Conservation (phyloP, 1,140 invertebrate genomes). For the Drosophila pseudoobscura region DNA sequence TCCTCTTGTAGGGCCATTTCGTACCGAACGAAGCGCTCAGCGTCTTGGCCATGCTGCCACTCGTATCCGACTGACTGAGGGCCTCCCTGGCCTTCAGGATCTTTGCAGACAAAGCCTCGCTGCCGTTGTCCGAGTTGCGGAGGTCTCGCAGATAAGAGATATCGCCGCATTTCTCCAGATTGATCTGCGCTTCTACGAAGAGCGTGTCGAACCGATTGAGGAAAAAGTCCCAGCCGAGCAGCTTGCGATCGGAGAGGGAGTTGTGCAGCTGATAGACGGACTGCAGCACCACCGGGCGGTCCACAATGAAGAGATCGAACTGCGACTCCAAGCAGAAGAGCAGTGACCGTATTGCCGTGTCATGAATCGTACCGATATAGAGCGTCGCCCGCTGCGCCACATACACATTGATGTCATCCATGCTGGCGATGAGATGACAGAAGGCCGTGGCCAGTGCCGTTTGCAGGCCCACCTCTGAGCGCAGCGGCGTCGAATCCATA, state of each 20-base stretch:
- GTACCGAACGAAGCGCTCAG: constrained; percentile 95
- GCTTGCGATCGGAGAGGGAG: constrained; percentile 93
- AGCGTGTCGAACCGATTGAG: constrained; percentile 97
- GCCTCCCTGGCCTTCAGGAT: constrained; percentile 95
- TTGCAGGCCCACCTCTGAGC: constrained; percentile 92
- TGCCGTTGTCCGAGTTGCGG: constrained; percentile 93
- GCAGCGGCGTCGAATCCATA: constrained; percentile 94
- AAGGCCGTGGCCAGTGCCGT: constrained; percentile 98
- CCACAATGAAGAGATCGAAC: constrained; percentile 97
- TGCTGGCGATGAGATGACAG: constrained; percentile 97
- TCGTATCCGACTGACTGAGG: constrained; percentile 87
- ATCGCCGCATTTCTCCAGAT: constrained; percentile 92
- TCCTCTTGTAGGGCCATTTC: constrained; percentile 97
- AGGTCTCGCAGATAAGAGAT: constrained; percentile 93
- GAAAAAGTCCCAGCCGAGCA: constrained; percentile 99
- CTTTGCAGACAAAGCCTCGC: constrained; percentile 94
- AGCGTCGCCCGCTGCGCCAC: constrained; percentile 97
- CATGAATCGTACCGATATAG: constrained; percentile 97
- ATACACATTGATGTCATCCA: constrained; percentile 97
- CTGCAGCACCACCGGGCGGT: constrained; percentile 98
- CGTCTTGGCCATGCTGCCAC: constrained; percentile 88
- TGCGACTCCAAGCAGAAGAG: constrained; percentile 95
- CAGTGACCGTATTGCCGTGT: constrained; percentile 91
- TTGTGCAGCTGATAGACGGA: constrained; percentile 97
- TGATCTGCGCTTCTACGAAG: constrained; percentile 97